phyloP scores from a whole-genome alignment of 2,888 invertebrate species.

The Argyresthia albistria region DNA sequence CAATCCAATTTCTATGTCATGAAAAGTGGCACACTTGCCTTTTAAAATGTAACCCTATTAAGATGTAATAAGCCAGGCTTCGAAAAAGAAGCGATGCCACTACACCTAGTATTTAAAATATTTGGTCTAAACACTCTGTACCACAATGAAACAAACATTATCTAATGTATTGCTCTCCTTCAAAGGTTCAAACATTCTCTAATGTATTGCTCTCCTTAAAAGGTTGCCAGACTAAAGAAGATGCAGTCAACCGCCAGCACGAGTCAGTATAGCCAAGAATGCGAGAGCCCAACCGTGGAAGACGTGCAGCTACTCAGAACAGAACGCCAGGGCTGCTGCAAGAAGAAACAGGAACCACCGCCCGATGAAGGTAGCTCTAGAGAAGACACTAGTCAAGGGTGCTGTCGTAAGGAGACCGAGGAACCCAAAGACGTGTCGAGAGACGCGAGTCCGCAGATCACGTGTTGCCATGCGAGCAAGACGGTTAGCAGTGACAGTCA shows the following conservation, averaged over 20 bases:
- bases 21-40: too few relatives aligned
- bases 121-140: too few relatives aligned
- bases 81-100: too few relatives aligned
- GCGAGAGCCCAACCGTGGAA: constrained; percentile 47
- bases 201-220: neutral
- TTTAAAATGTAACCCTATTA: too few relatives aligned
- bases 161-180: too few relatives aligned
- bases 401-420: constrained; percentile 23
- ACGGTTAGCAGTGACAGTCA: constrained; percentile 42
- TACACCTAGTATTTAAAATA: too few relatives aligned
- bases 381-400: constrained; percentile 19
- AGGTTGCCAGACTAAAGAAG: constrained; percentile 37
- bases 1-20: too few relatives aligned
- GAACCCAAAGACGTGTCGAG: constrained; percentile 19
- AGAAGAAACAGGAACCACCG: constrained; percentile 37
- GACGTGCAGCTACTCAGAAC: constrained; percentile 41
- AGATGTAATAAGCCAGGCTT: too few relatives aligned
- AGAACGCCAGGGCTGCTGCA: constrained; percentile 41
- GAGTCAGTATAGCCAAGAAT: constrained; percentile 29
- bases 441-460: constrained; percentile 49
- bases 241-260: constrained; percentile 16
- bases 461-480: constrained; percentile 43
- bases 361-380: constrained; percentile 21
- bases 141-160: too few relatives aligned
- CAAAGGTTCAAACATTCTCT: constrained; percentile 19